A percentile compares a stretch with the other conserved stretches of the same genome.
Conservation (phyloP, 2,888 invertebrate species). For the Rotaria sp. region DNA sequence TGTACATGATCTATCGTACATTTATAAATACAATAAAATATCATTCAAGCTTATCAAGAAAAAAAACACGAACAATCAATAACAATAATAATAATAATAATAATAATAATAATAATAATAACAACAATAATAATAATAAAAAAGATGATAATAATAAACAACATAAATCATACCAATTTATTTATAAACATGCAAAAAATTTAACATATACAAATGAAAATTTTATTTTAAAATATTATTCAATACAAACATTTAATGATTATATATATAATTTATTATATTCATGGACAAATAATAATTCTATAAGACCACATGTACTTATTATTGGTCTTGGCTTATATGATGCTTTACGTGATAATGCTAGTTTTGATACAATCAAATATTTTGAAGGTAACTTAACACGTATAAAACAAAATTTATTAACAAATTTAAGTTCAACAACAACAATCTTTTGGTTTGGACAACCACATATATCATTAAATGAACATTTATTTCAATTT, state of each 20-base stretch:
- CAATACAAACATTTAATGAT: background rate
- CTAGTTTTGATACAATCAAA: background rate
- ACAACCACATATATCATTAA: background rate
- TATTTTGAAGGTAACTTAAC: slow-evolving; percentile 5
- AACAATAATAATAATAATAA: background rate
- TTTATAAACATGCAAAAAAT: background rate
- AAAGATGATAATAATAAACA: background rate
- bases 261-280: slow-evolving; percentile 13
- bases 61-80: background rate
- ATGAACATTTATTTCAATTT: slow-evolving; percentile 21
- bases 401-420: background rate
- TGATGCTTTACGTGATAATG: background rate
- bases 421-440: slow-evolving; percentile 21
- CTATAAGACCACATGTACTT: slow-evolving; percentile 1
- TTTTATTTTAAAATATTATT: slow-evolving; percentile 22
- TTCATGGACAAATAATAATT: slow-evolving; percentile 10
- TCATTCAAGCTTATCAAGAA: background rate
- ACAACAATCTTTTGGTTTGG: slow-evolving; percentile 6
- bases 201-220: slow-evolving; percentile 27
- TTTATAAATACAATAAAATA: slow-evolving; percentile 24
- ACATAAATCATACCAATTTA: background rate
- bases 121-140: no score
- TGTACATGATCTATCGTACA: slow-evolving; percentile 23
- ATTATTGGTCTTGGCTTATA: background rate
- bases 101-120: background rate